phyloP scores from a whole-genome alignment of 1,140 invertebrate genomes.

The Pararge aegeria region DNA sequence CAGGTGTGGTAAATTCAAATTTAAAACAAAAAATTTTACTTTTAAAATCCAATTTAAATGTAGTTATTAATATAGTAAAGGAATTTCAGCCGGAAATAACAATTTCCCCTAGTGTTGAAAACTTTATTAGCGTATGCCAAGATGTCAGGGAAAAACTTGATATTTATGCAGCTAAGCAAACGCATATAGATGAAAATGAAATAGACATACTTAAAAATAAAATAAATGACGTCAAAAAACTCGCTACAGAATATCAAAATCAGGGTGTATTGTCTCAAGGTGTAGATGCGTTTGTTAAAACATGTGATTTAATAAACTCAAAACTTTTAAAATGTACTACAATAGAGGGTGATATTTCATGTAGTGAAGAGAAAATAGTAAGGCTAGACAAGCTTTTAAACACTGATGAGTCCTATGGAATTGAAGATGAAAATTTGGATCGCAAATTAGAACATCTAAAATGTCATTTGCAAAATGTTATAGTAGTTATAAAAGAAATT shows the following conservation, averaged over 20 bases:
- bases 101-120: conserved; percentile 1
- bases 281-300: neutral
- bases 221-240: conserved; percentile 1
- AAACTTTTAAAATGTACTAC: neutral
- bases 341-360: neutral
- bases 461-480: conserved; percentile 31
- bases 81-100: neutral
- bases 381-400: neutral
- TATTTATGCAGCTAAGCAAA: neutral
- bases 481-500: conserved; percentile 27
- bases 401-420: neutral
- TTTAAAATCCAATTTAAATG: neutral
- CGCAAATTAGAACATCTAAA: conserved; percentile 32
- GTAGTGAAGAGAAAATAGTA: neutral
- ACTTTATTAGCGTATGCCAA: conserved; percentile 2
- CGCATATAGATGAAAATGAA: neutral
- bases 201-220: neutral
- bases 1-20: conserved; percentile 3
- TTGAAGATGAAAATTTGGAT: conserved; percentile 1
- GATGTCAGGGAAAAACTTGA: neutral
- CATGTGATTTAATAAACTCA: neutral
- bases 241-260: neutral
- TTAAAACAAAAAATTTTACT: neutral
- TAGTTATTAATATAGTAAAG: neutral
- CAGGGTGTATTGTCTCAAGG: neutral